Evolutionary conservation across 1,140 invertebrate genomes (phyloP), one percentile per base, ranked within the genome.

Genomic region (Neodiprion pinetum): DNA sequence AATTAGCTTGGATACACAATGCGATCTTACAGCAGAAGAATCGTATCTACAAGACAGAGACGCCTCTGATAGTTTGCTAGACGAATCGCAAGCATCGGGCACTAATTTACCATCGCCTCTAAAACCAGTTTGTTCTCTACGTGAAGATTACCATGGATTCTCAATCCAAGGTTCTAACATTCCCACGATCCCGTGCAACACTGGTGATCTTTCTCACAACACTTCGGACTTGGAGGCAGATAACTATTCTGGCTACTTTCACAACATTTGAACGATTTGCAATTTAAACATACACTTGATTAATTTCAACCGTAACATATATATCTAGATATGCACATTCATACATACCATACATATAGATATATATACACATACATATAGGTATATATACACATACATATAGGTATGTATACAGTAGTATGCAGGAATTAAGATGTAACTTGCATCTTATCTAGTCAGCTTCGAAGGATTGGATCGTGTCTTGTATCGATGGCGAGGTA

Each of bases 111-210:
- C 93, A 1, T 92, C 93, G 0, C 92, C 93, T 75, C 91, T 73
- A 87, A 92, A 87, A 77, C 85, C 81, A 12, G 81, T 79, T 10
- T 69, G 71, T 72, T 92, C 92, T 1, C 86, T 86, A 23, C 86
- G 84, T 49, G 85, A 91, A 23, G 89, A 91, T 79, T 93, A 93
- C 83, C 89, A 92, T 67, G 93, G 93, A 2, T 94, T 94, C 80
- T 93, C 93, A 7, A 90, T 90, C 74, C 92, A 93, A 84, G 91
- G 91, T 69, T 90, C 91, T 77, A 90, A 91, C 76, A 94, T 94
- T 84, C 93, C 92, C 11, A 93, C 91, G 40, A 94, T 94, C 81
- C 93, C 93, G 8, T 94, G 93, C 84, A 93, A 91, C 72, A 94
- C 93, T 7, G 93, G 93, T 7, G 91, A 93, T 75, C 83, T 86